Evolutionary conservation across 2,113 vertebrate genomes (phyloP), one percentile per base, ranked within the genome.

Genomic region (Orientallactaga bullata): DNA sequence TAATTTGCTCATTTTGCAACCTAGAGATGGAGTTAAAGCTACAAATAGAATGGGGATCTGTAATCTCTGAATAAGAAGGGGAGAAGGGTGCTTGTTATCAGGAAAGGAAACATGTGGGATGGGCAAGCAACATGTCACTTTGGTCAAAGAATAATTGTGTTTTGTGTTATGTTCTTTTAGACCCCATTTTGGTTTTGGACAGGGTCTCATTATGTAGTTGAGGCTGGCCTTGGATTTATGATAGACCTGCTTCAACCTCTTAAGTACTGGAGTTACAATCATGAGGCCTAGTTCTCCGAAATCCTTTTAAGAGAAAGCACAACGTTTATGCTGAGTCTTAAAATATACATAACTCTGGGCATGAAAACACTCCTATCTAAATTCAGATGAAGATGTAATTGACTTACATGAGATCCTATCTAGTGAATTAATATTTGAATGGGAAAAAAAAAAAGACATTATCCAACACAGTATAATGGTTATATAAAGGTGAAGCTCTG

Each of bases 351-450:
- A 58, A 88, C 17, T 32, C 11, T 61, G 32, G 30, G 18, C 16
- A 60, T 26, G 42, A 74, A n/a, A 47, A 47, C 63, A 42, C 72
- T 71, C 74, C 55, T 71, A 35, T 81, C n/a, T 87, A 78, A 90
- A 87, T 20, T 73, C 42, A 80, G 66, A 90, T 79, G 55, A 93
- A 90, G 66, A 72, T 58, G n/a, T 88, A 90, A 82, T 42, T 71
- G 60, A 76, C 63, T 85, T 58, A 87, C 11, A 81, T n/a, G 39
- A 83, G 24, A 81, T 80, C 65, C 35, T 89, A 7, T 89, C 23
- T 85, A 24, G 42, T 12, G n/a, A 3, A 66, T 16, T n/a, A 20
- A 16, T 5, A 24, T 76, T 92, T 78, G 66, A 65, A 79, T 42
- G 16, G 32, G 21, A 80, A 12, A 28, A 86, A 11, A 86, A 11